Conservation (phyloP, 2,888 invertebrate species). For the Chaitophorus viminalis region DNA sequence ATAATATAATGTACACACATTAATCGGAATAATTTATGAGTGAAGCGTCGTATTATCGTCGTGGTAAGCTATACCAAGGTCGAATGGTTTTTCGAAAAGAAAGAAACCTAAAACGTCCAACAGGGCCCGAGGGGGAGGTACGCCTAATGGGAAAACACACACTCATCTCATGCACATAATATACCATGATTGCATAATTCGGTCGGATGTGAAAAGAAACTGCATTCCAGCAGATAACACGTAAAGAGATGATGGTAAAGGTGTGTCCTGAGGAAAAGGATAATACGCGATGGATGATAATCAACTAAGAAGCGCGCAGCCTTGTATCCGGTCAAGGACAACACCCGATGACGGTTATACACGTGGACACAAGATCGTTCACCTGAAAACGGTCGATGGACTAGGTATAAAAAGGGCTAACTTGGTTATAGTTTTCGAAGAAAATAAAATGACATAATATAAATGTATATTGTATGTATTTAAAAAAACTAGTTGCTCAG, state of each 20-base stretch:
- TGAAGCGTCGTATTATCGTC: background rate
- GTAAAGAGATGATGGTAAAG: conserved; percentile 27
- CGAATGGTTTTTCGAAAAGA: conserved; percentile 44
- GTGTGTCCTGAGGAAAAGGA: conserved; percentile 44
- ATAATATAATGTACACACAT: background rate
- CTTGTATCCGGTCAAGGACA: conserved; percentile 61
- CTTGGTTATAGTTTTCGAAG: background rate
- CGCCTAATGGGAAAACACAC: conserved; percentile 15
- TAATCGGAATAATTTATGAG: conserved; percentile 47
- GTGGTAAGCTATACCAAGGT: conserved; percentile 29
- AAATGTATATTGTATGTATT: background rate
- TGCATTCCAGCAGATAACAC: conserved; percentile 38
- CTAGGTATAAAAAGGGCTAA: conserved; percentile 8
- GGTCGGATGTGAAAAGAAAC: conserved; percentile 53
- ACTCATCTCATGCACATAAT: conserved; percentile 5
- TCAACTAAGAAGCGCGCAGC: conserved; percentile 41
- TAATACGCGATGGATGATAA: conserved; percentile 23
- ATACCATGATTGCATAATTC: conserved; percentile 49
- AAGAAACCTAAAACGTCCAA: conserved; percentile 18
- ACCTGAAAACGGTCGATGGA: conserved; percentile 4
- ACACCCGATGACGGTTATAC: conserved; percentile 6
- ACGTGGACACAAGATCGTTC: conserved; percentile 42
- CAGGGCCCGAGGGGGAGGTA: conserved; percentile 16
- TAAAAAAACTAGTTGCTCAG: background rate
- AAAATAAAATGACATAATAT: background rate